Evolutionary conservation across 1,140 invertebrate genomes (phyloP).

Genomic region (Orchesella cincta): DNA sequence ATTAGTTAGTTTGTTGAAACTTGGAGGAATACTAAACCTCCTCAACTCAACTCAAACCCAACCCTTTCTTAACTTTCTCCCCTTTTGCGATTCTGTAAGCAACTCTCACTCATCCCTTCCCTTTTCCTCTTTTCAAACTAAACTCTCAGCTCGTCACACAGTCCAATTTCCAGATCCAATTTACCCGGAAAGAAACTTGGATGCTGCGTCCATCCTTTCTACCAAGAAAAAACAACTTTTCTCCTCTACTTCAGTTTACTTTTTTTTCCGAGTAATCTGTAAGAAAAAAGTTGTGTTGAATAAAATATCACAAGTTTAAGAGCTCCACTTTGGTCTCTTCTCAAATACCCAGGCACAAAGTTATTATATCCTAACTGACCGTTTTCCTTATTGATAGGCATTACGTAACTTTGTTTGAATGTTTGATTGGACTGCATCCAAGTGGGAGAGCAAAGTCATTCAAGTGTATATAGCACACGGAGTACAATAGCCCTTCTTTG

Average conservation of each 20-base stretch:
- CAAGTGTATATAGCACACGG: no score
- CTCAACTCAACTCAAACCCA: no score
- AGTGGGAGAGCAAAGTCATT: no score
- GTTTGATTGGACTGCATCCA: no score
- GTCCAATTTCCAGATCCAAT: slow-evolving; percentile 28
- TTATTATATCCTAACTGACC: slow-evolving; percentile 2
- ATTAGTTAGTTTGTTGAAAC: no score
- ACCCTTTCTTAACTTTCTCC: slow-evolving; percentile 26
- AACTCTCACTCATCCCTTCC: not conserved
- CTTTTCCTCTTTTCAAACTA: slow-evolving; percentile 14
- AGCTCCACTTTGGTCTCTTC: not conserved
- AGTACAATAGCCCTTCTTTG: no score
- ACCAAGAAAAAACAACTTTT: not conserved
- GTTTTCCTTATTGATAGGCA: slow-evolving; percentile 12
- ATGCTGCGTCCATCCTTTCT: not conserved
- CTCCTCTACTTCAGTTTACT: not conserved
- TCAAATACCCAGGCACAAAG: not conserved
- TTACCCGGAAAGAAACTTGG: slow-evolving; percentile 1
- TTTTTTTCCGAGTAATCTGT: slow-evolving; percentile 23
- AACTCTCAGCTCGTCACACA: slow-evolving; percentile 29
- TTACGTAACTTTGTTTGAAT: not conserved
- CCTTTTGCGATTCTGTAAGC: slow-evolving; percentile 4
- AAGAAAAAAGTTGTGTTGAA: slow-evolving; percentile 12
- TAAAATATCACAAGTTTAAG: slow-evolving; percentile 26
- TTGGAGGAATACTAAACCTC: no score